These are phyloP conservation scores for Otus sunia DNA, from an alignment of 2,113 vertebrate genomes.

Conservation along the genomic window DNA sequence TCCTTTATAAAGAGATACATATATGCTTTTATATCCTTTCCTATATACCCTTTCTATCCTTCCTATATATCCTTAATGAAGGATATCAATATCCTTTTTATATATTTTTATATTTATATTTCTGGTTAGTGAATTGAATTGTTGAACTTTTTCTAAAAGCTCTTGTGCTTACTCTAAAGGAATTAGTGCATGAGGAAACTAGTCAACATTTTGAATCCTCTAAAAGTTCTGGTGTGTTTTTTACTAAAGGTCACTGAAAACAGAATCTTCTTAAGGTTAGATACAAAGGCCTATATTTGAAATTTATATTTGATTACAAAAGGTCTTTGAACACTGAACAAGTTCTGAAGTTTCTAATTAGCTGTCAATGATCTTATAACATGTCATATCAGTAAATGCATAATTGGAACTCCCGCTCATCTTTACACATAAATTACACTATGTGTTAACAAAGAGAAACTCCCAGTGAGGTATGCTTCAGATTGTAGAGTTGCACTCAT, in stretches of 20 bases:
- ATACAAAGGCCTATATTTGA: neutral
- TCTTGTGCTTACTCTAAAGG: neutral
- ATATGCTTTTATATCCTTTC: neutral
- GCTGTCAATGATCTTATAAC: neutral
- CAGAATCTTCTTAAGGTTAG: neutral
- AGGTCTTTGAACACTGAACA: neutral
- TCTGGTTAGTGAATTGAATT: neutral
- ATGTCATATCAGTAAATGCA: neutral
- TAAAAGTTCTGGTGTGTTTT: neutral
- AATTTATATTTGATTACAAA: neutral
- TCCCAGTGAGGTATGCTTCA: neutral
- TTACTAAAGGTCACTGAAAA: neutral
- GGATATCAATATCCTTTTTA: neutral
- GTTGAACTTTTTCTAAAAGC: neutral
- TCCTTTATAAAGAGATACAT: neutral
- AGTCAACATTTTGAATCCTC: neutral
- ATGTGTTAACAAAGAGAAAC: neutral
- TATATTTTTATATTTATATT: neutral
- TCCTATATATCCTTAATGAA: neutral
- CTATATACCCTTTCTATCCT: neutral
- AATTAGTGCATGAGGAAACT: neutral
- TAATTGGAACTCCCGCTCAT: neutral
- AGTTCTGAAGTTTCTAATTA: slow-evolving; percentile 7
- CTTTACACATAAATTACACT: neutral
- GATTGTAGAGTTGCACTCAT: neutral